These are phyloP conservation scores for Mythimna albipuncta DNA, from an alignment of 2,888 invertebrate species.

Conservation along the genomic window DNA sequence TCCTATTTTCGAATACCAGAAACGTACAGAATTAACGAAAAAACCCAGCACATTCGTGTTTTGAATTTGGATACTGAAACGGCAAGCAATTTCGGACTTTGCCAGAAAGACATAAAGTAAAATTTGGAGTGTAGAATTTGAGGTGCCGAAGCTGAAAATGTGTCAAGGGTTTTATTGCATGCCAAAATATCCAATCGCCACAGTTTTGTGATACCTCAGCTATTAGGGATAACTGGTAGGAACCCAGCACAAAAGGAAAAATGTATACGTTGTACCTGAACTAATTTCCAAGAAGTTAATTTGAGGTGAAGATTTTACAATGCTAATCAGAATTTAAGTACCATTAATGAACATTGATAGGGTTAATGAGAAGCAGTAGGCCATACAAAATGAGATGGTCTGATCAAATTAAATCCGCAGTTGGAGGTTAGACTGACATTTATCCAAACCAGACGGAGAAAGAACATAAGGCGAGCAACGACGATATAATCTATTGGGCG, in stretches of 20 bases:
- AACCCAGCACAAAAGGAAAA: not conserved
- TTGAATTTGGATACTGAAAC: constrained; percentile 37
- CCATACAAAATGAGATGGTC: not conserved
- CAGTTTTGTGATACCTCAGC: constrained; percentile 27
- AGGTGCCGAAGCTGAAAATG: constrained; percentile 35
- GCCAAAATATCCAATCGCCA: constrained; percentile 49
- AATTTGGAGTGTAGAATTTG: not conserved
- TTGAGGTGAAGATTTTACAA: not conserved
- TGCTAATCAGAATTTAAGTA: not conserved
- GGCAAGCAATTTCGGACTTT: constrained; percentile 26
- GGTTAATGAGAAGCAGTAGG: not conserved
- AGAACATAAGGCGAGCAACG: too few species aligned
- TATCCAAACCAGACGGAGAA: too few species aligned
- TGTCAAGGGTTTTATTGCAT: constrained; percentile 57
- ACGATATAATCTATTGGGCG: too few species aligned
- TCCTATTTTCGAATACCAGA: constrained; percentile 48
- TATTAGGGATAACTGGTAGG: constrained; percentile 26
- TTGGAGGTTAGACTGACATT: too few species aligned
- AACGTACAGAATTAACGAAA: constrained; percentile 56
- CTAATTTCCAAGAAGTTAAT: not conserved
- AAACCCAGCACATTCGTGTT: constrained; percentile 43
- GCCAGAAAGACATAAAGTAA: not conserved
- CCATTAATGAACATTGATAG: not conserved
- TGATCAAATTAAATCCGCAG: not conserved
- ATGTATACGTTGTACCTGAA: not conserved